These are phyloP conservation scores for Atta cephalotes DNA, from an alignment of 1,140 invertebrate species.

Conservation along the genomic window DNA sequence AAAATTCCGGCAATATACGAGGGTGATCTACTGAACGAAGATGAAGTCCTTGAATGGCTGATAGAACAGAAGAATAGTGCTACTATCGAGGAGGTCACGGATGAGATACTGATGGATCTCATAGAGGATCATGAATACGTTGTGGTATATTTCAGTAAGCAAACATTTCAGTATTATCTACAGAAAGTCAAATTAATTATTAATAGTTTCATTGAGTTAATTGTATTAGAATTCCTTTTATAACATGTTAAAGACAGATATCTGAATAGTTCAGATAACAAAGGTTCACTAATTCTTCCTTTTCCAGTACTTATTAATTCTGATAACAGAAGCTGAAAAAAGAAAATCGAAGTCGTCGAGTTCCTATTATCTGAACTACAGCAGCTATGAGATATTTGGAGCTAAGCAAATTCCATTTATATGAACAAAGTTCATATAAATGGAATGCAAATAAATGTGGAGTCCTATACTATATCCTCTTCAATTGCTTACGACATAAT, in stretches of 20 bases:
- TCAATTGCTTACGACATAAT: neutral
- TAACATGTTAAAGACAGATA: too few relatives aligned
- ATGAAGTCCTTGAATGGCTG: slow-evolving; percentile 96
- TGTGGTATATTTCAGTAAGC: slow-evolving; percentile 96
- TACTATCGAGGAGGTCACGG: slow-evolving; percentile 97
- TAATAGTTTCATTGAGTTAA: neutral
- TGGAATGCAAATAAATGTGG: too few relatives aligned
- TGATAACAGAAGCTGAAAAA: too few relatives aligned
- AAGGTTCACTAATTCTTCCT: too few relatives aligned
- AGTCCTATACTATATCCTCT: neutral
- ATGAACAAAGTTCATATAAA: too few relatives aligned
- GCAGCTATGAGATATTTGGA: too few relatives aligned
- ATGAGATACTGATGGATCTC: slow-evolving; percentile 95
- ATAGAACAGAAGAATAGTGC: slow-evolving; percentile 96
- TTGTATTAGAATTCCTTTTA: neutral
- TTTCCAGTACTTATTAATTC: too few relatives aligned
- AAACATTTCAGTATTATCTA: neutral
- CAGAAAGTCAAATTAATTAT: slow-evolving; percentile 5
- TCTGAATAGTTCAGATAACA: too few relatives aligned
- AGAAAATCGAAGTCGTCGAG: too few relatives aligned
- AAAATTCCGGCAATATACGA: slow-evolving; percentile 97
- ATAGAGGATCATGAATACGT: slow-evolving; percentile 97
- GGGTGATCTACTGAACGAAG: slow-evolving; percentile 96
- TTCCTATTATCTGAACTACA: too few relatives aligned
- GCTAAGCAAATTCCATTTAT: too few relatives aligned